A percentile compares a stretch with the other conserved stretches of the same genome.
phyloP scores from a whole-genome alignment of 2,113 vertebrate species.

The Pelobates fuscus region DNA sequence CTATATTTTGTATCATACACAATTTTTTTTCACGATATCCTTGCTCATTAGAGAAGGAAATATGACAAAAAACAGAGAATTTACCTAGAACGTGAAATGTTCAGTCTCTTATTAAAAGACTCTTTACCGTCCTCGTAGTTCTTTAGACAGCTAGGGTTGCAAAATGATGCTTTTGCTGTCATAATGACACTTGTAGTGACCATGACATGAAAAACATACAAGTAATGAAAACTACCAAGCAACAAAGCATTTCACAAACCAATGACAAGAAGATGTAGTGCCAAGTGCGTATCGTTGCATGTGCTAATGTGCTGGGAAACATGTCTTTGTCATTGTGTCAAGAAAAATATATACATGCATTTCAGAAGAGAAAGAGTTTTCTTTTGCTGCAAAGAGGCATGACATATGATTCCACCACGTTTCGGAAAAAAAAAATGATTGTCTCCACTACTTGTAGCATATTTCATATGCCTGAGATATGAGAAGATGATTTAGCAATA shows the following conservation, averaged over 20 bases:
- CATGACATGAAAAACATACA: constrained; percentile 12
- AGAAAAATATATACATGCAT: rapidly evolving
- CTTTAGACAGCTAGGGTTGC: constrained; percentile 1
- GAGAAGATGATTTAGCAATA: constrained; percentile 15
- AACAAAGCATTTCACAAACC: not conserved
- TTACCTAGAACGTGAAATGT: not conserved
- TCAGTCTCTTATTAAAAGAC: constrained; percentile 2
- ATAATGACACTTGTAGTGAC: constrained; percentile 27
- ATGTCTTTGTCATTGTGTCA: constrained; percentile 39
- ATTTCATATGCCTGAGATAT: constrained; percentile 40
- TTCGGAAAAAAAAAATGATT: constrained; percentile 40
- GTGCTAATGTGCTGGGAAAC: constrained; percentile 37
- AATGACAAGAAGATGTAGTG: not conserved
- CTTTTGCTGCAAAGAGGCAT: constrained; percentile 3
- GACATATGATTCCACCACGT: constrained; percentile 41
- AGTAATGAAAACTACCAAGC: not conserved
- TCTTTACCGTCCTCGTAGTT: not conserved
- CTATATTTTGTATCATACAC: too few species aligned
- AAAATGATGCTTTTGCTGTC: constrained; percentile 27
- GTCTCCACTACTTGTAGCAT: constrained; percentile 22
- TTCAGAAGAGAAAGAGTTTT: not conserved
- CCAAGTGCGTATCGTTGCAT: not conserved
- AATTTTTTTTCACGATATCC: not conserved
- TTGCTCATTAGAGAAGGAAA: not conserved
- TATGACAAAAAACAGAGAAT: not conserved